A percentile compares a stretch with the other conserved stretches of the same genome.
Conservation (phyloP, 2,113 vertebrate species). For the Nicator chloris region DNA sequence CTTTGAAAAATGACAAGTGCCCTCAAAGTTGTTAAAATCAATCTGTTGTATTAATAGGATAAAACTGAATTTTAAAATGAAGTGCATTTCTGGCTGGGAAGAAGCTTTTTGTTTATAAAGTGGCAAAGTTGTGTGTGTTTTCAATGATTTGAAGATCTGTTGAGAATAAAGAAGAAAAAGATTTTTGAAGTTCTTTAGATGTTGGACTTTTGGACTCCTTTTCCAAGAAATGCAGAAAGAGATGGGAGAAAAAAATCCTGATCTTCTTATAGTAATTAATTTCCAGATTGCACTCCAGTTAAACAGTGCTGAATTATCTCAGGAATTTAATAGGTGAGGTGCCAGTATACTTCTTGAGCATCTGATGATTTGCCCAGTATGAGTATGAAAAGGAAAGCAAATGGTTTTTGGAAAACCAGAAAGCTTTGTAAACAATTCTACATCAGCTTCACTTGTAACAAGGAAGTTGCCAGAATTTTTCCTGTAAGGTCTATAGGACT, state of each 20-base stretch:
- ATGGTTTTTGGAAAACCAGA: not conserved
- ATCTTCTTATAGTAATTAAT: not conserved
- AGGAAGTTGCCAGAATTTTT: not conserved
- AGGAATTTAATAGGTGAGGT: conserved; percentile 21
- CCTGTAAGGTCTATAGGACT: not conserved
- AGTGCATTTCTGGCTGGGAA: not conserved
- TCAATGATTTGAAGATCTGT: not conserved
- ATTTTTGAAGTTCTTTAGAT: not conserved
- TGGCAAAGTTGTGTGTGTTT: not conserved
- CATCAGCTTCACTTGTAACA: not conserved
- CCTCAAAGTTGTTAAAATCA: not conserved
- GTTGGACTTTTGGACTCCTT: not conserved
- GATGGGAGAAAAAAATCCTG: not conserved
- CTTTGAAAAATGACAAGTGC: not conserved
- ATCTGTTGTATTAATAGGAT: not conserved
- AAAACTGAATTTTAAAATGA: not conserved
- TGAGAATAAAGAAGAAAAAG: not conserved
- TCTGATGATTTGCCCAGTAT: not conserved
- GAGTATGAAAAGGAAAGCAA: not conserved
- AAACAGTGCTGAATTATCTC: not conserved
- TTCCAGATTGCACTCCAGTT: not conserved
- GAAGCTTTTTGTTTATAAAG: not conserved
- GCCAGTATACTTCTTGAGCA: not conserved
- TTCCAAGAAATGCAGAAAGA: not conserved
- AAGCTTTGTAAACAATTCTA: not conserved